These are phyloP conservation scores for Trachythela sp. DNA, from an alignment of 64 coral and sea anemone species.

Conservation along the genomic window DNA sequence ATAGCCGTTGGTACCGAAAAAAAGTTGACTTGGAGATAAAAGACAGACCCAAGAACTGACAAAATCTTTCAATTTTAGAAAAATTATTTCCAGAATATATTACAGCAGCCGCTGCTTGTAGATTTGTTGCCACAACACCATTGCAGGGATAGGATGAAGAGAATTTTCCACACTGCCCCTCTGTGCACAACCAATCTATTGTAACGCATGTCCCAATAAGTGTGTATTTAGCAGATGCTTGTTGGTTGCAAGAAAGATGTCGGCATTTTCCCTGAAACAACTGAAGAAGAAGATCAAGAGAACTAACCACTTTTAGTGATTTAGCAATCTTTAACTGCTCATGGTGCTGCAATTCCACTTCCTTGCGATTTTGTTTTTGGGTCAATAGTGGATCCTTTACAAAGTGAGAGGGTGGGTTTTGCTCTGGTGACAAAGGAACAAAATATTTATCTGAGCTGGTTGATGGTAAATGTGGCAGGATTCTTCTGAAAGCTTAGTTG, in stretches of 20 bases:
- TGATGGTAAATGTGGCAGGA: too few relatives aligned
- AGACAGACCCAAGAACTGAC: slow-evolving; percentile 18
- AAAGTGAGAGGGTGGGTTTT: background rate
- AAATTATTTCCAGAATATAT: too few relatives aligned
- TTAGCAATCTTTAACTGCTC: background rate
- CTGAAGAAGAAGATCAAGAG: background rate
- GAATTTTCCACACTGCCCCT: too few relatives aligned
- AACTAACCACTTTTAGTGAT: background rate
- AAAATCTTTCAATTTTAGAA: too few relatives aligned
- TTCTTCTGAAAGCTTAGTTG: too few relatives aligned
- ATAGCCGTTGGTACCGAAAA: slow-evolving; percentile 17
- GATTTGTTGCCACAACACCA: too few relatives aligned
- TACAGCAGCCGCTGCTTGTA: too few relatives aligned
- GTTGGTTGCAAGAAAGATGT: too few relatives aligned
- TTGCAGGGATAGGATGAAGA: too few relatives aligned
- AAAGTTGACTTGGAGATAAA: slow-evolving; percentile 28
- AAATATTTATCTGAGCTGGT: background rate
- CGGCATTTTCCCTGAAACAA: background rate
- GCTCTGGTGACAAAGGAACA: background rate
- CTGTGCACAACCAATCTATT: too few relatives aligned
- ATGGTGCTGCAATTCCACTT: background rate
- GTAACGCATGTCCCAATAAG: too few relatives aligned
- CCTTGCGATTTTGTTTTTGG: background rate
- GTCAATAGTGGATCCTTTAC: background rate
- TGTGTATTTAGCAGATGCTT: too few relatives aligned